Base-by-base conservation (phyloP, 1,140 invertebrate genomes). In the Diorhabda elongata region DNA sequence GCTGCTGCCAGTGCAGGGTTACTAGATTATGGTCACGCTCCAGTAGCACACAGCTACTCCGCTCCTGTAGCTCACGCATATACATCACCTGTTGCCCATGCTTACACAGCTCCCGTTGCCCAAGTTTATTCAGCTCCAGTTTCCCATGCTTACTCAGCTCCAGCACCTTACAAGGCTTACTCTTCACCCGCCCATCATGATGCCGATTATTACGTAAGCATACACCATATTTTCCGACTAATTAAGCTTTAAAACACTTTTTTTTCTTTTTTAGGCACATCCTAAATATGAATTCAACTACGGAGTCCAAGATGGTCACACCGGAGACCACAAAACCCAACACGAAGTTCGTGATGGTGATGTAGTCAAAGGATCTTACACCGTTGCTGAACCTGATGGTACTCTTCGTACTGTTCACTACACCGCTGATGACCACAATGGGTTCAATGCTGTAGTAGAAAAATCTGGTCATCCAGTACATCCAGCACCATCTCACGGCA, bases 281-380 rank as follows among this genome's bases (percentile, higher is more conserved):
- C 90, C 89, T 2, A 86, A 88, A 62, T 92, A 92, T 79, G 87
- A 85, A 77, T 91, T 87, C 82, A 86, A 87, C 42, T 92, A 91
- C 80, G 87, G 87, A 59, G 88, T 92, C 2, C 84, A 87, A 4
- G 90, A 92, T 77, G 87, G 87, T 0, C 81, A 86, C 70, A 92
- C 87, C 42, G 89, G 91, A 61, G 88, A 90, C 79, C 87, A 87
- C 71, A 89, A 90, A 78, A 85, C 86, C 77, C 76, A 78, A 64
- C 76, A 84, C 58, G 85, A 85, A 71, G 81, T 76, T 56, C 78
- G 83, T 42, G 75, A 82, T 56, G 84, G 84, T 4, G 82, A 85
- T 64, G 75, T 82, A 0, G 83, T 85, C 11, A 80, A 81, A 62
- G 85, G 85, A 8, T 80, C 80, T 41, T 68, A 68, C 61, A 68